These are phyloP conservation scores for Argopecten irradians DNA, from an alignment of 1,140 invertebrate species.

Conservation along the genomic window DNA sequence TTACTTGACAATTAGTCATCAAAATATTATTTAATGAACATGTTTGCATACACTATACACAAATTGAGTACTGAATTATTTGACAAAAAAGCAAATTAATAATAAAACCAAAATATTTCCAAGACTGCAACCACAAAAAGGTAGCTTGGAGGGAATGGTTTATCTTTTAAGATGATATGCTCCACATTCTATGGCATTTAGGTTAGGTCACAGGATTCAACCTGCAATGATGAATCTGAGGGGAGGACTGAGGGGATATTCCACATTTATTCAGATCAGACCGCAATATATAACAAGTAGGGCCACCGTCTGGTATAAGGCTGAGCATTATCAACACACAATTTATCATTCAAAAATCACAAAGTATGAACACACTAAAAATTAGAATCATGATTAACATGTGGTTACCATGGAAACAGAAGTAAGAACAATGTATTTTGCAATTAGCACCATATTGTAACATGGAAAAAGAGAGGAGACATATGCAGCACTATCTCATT, in stretches of 20 bases:
- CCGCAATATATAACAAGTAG: background rate
- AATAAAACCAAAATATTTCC: background rate
- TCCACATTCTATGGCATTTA: background rate
- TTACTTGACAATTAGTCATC: too few species aligned
- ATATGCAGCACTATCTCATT: background rate
- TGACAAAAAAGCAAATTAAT: background rate
- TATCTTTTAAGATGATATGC: background rate
- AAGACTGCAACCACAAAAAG: background rate
- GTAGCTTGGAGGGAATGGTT: background rate
- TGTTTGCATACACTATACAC: background rate
- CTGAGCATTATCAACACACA: background rate
- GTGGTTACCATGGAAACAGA: slow-evolving; percentile 6
- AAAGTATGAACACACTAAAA: slow-evolving; percentile 18
- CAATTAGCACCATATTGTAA: slow-evolving; percentile 1
- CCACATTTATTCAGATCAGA: background rate
- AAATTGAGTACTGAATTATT: background rate
- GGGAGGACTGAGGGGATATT: background rate
- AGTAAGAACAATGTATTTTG: slow-evolving; percentile 3
- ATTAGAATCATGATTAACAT: background rate
- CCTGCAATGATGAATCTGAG: background rate
- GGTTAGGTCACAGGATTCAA: background rate
- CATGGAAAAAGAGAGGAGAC: slow-evolving; percentile 14
- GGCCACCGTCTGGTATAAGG: background rate
- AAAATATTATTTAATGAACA: background rate
- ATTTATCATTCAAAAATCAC: slow-evolving; percentile 2